Base-by-base conservation (phyloP, 2,113 vertebrate genomes). In the Procavia capensis region DNA sequence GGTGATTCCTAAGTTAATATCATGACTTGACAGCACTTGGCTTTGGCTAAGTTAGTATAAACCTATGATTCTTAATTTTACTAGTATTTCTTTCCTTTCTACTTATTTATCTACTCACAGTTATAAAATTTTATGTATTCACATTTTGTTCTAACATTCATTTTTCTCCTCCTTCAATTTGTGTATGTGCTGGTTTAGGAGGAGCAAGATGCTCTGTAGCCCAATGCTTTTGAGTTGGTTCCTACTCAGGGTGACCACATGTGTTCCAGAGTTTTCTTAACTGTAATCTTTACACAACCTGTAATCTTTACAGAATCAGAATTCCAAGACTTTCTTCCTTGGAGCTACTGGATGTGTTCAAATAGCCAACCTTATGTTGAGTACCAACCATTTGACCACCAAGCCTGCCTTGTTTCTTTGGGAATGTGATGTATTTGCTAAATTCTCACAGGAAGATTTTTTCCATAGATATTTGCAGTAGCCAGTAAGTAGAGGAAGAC, bases 131-230 rank as follows among this genome's bases (percentile, higher is more conserved):
- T 9, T 6, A 82, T 54, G 47, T 9, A 74, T 84, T 85, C n/a
- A 84, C 36, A 83, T 68, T 75, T 96, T 59, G 86, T 50, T 72
- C 0, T 80, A 81, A 63, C 75, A 57, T 54, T 72, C 4, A 39
- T 27, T 81, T 70, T 96, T 57, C 43, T 86, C 31, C 75, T 68
- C 47, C 19, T 84, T 95, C 9, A 63, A 43, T 78, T 68, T 92
- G n/a, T 70, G 1, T 45, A 39, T 2, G 0, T 57, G 19, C n/a
- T 94, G 14, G 17, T 47, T 87, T 85, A 6, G 16, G 20, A 93
- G 72, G 20, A 93, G 72, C 0, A 59, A 22, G 57, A 59, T 59
- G 22, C 57, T 59, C 57, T 7, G 7, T 59, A 22, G 7, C 20
- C 3, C 57, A 22, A 22, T 59, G 57, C 57, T 59, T 22, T 24